Conservation (phyloP, 2,888 invertebrate species). For the Drosophila mettleri region DNA sequence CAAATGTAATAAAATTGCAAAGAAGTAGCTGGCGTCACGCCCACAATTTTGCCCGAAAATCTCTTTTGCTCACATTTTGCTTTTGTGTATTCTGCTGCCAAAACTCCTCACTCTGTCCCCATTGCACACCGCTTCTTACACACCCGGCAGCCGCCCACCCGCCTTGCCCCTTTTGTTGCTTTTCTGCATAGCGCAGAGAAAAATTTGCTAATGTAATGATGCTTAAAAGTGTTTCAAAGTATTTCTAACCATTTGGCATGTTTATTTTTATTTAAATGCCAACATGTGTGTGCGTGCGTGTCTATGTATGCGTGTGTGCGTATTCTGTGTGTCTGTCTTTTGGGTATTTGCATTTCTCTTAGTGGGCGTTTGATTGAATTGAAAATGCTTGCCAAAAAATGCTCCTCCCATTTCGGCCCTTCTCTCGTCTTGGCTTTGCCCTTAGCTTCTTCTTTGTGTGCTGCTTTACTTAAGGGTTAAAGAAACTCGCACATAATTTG, state of each 20-base stretch:
- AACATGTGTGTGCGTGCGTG: constrained; percentile 53
- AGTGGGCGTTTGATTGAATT: constrained; percentile 79
- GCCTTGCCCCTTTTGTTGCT: background rate
- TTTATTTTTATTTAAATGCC: constrained; percentile 80
- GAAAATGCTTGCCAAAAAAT: constrained; percentile 76
- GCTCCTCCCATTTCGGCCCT: constrained; percentile 22
- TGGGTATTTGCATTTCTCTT: constrained; percentile 61
- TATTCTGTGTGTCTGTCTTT: constrained; percentile 26
- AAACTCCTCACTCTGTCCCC: background rate
- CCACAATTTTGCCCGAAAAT: constrained; percentile 49
- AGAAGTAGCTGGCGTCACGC: constrained; percentile 26
- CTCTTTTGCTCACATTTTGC: constrained; percentile 43
- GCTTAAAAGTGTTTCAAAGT: constrained; percentile 82
- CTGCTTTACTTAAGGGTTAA: constrained; percentile 65
- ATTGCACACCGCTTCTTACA: background rate
- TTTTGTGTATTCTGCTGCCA: constrained; percentile 25
- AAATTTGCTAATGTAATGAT: constrained; percentile 82
- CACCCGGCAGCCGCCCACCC: background rate
- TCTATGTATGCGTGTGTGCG: constrained; percentile 8
- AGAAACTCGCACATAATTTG: constrained; percentile 70
- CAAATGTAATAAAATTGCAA: constrained; percentile 42
- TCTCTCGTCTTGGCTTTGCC: constrained; percentile 8
- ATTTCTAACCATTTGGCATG: constrained; percentile 72
- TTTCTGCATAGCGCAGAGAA: constrained; percentile 25
- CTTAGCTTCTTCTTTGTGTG: constrained; percentile 29